Evolutionary conservation across 2,888 invertebrate genomes (phyloP).

Genomic region (Teleiodes luculella): DNA sequence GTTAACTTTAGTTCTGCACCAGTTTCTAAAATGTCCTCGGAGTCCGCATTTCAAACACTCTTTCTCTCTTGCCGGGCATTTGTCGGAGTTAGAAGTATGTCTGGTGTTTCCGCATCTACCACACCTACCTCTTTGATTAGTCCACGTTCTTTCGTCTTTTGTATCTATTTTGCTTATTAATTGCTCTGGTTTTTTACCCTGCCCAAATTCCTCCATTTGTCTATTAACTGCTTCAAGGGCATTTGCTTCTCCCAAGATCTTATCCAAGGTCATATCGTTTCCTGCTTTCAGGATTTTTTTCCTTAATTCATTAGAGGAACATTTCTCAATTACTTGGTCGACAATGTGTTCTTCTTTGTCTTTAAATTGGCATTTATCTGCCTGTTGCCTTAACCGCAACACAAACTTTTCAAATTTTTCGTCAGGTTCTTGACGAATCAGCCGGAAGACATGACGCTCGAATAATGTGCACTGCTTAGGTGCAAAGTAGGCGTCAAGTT

Average conservation of each 20-base stretch:
- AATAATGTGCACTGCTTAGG: background rate
- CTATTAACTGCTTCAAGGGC: background rate
- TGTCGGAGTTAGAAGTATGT: background rate
- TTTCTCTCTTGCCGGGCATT: background rate
- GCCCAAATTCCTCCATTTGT: background rate
- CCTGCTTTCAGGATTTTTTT: background rate
- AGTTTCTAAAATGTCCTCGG: background rate
- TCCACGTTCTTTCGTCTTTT: background rate
- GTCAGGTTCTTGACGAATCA: background rate
- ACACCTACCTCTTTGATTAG: too few relatives aligned
- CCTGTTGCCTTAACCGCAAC: background rate
- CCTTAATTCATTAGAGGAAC: background rate
- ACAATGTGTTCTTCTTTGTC: background rate
- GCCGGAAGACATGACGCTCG: conserved; percentile 1
- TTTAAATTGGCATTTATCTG: background rate
- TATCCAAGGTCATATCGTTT: background rate
- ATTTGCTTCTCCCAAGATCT: background rate
- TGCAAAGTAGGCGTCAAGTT: background rate
- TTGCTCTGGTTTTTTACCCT: background rate
- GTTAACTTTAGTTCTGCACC: background rate
- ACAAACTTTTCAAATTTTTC: conserved; percentile 1
- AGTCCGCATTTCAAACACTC: background rate
- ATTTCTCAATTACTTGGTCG: conserved; percentile 1
- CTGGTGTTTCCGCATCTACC: background rate
- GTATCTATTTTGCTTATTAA: background rate